A percentile compares a stretch with the other conserved stretches of the same genome.
phyloP scores from a whole-genome alignment of 2,888 invertebrate species.

The Stictocephala bisonia region DNA sequence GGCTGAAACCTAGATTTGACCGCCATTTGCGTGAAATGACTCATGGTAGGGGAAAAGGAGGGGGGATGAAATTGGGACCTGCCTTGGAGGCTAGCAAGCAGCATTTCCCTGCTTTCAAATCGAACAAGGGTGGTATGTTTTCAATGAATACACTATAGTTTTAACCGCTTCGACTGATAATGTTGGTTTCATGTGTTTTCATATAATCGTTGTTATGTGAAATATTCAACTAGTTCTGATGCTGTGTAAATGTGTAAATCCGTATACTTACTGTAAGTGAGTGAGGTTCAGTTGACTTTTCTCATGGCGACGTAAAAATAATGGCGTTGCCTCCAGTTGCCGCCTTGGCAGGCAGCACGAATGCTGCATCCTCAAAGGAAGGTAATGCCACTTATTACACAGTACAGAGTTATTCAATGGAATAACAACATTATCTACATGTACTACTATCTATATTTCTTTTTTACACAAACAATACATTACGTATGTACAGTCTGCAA shows the following conservation, averaged over 20 bases:
- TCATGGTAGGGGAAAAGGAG: constrained; percentile 74
- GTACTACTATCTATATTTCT: too few relatives aligned
- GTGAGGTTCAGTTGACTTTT: constrained; percentile 47
- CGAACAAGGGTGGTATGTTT: constrained; percentile 54
- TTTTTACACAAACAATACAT: too few relatives aligned
- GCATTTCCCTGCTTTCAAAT: constrained; percentile 60
- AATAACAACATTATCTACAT: too few relatives aligned
- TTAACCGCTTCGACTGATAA: constrained; percentile 30
- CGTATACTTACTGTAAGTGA: constrained; percentile 21
- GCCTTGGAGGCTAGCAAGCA: constrained; percentile 68
- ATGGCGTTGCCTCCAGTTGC: constrained; percentile 64
- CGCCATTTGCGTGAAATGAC: constrained; percentile 76
- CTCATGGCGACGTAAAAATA: constrained; percentile 60
- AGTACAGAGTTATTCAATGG: too few relatives aligned
- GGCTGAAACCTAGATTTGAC: constrained; percentile 65
- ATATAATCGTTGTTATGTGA: constrained; percentile 11
- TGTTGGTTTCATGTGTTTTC: not conserved
- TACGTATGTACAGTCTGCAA: too few relatives aligned
- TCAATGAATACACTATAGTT: constrained; percentile 17
- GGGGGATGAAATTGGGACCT: constrained; percentile 69
- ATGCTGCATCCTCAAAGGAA: constrained; percentile 55
- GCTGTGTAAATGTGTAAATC: not conserved
- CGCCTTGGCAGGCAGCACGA: constrained; percentile 60
- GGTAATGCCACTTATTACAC: constrained; percentile 49
- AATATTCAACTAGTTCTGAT: not conserved